Percentiles rank a stretch among this genome's conserved stretches.
Conservation (phyloP, 2,888 invertebrate species). For the Amblyteles armatorius region DNA sequence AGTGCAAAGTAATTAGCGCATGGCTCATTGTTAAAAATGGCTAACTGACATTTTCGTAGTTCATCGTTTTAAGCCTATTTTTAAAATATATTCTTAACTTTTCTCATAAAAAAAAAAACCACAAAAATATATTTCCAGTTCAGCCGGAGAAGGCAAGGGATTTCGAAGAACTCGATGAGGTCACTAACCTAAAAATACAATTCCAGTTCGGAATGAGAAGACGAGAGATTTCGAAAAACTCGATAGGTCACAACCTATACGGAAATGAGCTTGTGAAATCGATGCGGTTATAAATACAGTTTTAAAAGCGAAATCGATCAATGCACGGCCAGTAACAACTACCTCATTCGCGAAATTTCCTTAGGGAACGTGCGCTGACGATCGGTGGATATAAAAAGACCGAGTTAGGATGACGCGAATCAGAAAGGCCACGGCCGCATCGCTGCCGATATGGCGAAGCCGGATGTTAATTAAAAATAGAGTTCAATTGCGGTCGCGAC, state of each 20-base stretch:
- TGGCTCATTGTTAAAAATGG: no score
- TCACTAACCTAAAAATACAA: background rate
- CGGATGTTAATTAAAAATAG: conserved; percentile 15
- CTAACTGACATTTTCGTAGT: no score
- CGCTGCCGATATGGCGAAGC: conserved; percentile 1
- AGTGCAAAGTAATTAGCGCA: no score
- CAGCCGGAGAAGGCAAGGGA: no score
- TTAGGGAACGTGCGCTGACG: background rate
- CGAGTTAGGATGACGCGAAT: background rate
- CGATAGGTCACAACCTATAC: conserved; percentile 28
- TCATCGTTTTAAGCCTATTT: no score
- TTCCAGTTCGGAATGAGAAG: no score
- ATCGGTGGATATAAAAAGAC: conserved; percentile 8
- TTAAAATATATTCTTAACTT: no score
- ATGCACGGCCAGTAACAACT: conserved; percentile 6
- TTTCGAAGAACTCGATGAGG: conserved; percentile 9
- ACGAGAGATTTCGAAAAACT: background rate
- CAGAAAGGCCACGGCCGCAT: background rate
- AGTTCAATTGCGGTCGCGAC: background rate
- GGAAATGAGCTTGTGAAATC: conserved; percentile 22
- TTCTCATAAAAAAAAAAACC: no score
- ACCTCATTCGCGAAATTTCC: conserved; percentile 12
- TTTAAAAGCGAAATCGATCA: conserved; percentile 12
- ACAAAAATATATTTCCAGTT: no score
- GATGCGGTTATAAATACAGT: conserved; percentile 13